These are phyloP conservation scores for Dendrolimus pini DNA, from an alignment of 2,888 invertebrate species.

Conservation along the genomic window DNA sequence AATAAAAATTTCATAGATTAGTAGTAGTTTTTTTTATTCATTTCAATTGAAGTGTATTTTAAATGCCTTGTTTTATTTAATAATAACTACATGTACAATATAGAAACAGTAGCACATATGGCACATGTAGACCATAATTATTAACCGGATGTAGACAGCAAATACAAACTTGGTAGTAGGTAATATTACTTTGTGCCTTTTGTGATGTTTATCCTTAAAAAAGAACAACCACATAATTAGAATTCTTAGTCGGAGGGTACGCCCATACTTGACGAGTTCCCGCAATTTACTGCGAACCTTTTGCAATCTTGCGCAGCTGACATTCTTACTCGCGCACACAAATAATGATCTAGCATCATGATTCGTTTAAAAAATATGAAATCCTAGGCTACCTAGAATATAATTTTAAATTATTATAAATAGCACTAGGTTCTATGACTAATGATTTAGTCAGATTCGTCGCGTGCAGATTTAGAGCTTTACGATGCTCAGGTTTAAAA, in stretches of 20 bases:
- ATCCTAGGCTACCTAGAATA: constrained; percentile 8
- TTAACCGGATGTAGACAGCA: constrained; percentile 4
- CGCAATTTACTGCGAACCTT: constrained; percentile 24
- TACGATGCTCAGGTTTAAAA: background rate
- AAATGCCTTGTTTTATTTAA: background rate
- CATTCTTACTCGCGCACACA: constrained; percentile 29
- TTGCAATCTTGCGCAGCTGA: constrained; percentile 20
- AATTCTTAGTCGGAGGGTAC: constrained; percentile 26
- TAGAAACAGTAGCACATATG: background rate
- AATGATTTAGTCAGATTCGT: background rate
- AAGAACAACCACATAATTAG: constrained; percentile 26
- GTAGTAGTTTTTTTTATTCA: too few relatives aligned
- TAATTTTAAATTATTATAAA: background rate
- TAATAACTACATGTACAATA: background rate
- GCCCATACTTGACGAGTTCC: constrained; percentile 26
- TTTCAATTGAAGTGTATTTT: too few relatives aligned
- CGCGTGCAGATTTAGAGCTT: background rate
- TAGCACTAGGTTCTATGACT: constrained; percentile 1
- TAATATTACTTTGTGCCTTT: constrained; percentile 10
- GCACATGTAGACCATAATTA: background rate
- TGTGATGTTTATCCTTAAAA: constrained; percentile 19
- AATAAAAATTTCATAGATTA: too few relatives aligned
- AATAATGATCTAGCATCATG: constrained; percentile 16
- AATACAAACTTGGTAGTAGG: constrained; percentile 3
- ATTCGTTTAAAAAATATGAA: constrained; percentile 21